Evolutionary conservation across 2,888 invertebrate species (phyloP).

Genomic region (Melanostoma mellinum): DNA sequence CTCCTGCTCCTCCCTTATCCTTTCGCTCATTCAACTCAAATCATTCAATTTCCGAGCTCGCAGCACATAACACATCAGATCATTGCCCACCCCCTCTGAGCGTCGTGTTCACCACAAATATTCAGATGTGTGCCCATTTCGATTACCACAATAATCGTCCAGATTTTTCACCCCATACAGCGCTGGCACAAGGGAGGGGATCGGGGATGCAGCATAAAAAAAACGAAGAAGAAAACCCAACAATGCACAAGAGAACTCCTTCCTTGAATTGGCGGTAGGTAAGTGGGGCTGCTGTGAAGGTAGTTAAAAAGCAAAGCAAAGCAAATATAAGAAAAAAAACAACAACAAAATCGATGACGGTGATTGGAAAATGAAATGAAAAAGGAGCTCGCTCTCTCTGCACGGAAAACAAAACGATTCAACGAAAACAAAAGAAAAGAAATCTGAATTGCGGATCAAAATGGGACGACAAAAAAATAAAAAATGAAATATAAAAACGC

Average conservation of each 20-base stretch:
- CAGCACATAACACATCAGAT: constrained; percentile 32
- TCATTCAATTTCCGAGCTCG: constrained; percentile 69
- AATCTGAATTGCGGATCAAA: constrained; percentile 61
- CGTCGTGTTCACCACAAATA: constrained; percentile 56
- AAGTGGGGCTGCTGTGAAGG: constrained; percentile 10
- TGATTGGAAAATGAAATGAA: constrained; percentile 73
- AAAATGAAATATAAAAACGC: constrained; percentile 28
- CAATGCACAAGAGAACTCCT: constrained; percentile 33
- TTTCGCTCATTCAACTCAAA: constrained; percentile 51
- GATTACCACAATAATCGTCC: constrained; percentile 72
- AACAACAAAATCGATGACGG: constrained; percentile 54
- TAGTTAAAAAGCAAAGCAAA: constrained; percentile 38
- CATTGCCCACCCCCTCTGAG: not conserved
- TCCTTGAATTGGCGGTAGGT: not conserved
- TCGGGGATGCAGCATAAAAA: not conserved
- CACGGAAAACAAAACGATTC: constrained; percentile 54
- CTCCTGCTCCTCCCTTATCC: not conserved
- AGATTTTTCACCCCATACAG: constrained; percentile 67
- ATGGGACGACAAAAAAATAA: constrained; percentile 34
- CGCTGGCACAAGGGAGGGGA: constrained; percentile 1
- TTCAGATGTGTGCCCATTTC: constrained; percentile 72
- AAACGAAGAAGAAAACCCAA: constrained; percentile 37
- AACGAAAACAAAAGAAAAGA: constrained; percentile 32
- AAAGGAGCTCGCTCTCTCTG: constrained; percentile 39
- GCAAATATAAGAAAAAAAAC: not conserved